Conservation (phyloP, 2,797 vertebrate species). For the Cyclopterus lumpus region DNA sequence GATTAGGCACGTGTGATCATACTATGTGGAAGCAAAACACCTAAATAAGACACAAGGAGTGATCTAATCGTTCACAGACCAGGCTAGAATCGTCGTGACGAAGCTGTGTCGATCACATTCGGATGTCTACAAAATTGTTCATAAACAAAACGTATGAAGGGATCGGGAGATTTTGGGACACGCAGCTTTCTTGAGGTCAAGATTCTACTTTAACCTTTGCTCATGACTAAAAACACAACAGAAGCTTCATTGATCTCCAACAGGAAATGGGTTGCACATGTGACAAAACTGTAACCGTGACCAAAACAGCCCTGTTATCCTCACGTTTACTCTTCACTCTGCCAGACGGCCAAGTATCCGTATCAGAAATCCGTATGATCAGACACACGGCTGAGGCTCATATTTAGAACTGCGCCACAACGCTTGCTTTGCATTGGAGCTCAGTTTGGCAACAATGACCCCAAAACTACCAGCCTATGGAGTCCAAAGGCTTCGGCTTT, state of each 20-base stretch:
- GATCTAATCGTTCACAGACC: not conserved
- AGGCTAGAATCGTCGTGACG: not conserved
- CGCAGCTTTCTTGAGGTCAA: not conserved
- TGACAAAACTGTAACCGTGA: not conserved
- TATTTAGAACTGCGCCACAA: not conserved
- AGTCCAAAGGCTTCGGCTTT: not conserved
- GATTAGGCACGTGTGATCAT: not conserved
- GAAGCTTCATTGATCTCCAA: slow-evolving; percentile 6
- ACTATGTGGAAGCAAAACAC: slow-evolving; percentile 7
- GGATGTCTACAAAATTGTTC: not conserved
- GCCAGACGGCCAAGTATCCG: not conserved
- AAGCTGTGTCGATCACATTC: not conserved
- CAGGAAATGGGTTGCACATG: slow-evolving; percentile 9
- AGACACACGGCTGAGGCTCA: not conserved
- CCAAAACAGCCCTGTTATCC: not conserved
- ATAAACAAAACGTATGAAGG: not conserved
- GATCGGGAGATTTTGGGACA: not conserved
- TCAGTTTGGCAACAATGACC: not conserved
- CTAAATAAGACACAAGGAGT: not conserved
- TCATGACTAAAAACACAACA: slow-evolving; percentile 1
- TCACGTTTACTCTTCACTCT: not conserved
- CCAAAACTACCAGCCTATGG: not conserved
- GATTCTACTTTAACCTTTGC: not conserved
- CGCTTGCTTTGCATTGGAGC: not conserved
- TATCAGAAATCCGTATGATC: not conserved